Evolutionary conservation across 2,797 vertebrate genomes (phyloP), one percentile per base, ranked within the genome.

Genomic region (Notoglanidium macrostoma): DNA sequence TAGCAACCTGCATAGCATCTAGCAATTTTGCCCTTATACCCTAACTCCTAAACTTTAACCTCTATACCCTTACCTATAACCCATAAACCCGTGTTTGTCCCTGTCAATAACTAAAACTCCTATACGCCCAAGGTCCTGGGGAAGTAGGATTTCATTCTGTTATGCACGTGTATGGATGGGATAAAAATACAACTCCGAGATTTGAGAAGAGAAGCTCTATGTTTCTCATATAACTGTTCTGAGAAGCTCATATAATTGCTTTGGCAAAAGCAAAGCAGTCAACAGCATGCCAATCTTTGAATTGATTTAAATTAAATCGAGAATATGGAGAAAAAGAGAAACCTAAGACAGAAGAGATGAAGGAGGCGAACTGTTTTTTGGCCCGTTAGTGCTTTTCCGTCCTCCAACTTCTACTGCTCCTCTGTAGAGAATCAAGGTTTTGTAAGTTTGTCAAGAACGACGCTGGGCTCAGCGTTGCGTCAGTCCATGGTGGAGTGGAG

Each of bases 381-480:
- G 63, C 44, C 46, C 63, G 21, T 23, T 23, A 17, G 46, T 54
- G 46, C 17, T 68, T n/a, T 35, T 23, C n/a, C 15, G 29, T 67
- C 5, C 74, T 77, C 46, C 57, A 70, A 29, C 35, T 26, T 67
- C 26, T 78, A 7, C 85, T 86, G 63, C 85, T 55, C 51, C 35
- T 68, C 76, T 79, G 63, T 59, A 59, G 32, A 57, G 78, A 81
- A 67, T 72, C 35, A 19, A 59, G 85, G 67, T 86, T 86, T 80
- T 80, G 77, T 86, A 80, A 29, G 65, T 57, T 86, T 70, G 49
- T 70, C 67, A 14, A 79, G 76, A 83, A 5, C 32, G 59, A n/a
- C n/a, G 68, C 46, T 83, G 80, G 57, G 77, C 17, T 83, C 86
- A 21, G 55, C 8, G 29, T 82, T 87, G 86, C 67, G 29, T 83